Evolutionary conservation across 2,888 invertebrate species (phyloP), one percentile per base, ranked within the genome.

Genomic region (Erebia palarica): DNA sequence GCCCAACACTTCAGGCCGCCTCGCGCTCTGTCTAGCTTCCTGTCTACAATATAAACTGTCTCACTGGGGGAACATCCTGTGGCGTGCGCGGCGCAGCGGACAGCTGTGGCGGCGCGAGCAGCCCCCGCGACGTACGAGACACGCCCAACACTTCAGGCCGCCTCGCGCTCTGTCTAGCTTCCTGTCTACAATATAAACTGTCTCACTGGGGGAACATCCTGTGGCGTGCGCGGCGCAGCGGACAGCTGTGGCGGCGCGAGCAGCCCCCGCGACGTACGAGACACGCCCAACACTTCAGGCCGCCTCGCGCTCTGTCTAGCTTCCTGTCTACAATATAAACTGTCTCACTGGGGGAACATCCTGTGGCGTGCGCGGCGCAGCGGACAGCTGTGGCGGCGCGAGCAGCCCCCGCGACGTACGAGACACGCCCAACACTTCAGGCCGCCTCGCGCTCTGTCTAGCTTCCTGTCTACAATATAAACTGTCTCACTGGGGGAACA

Each of bases 21-120:
- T 82, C 81, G 85, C 85, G 80, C 78, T 77, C 65, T 84, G 83
- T 0, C 78, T 78, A 61, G 80, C 80, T 71, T 86, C 86, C 78
- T 86, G 85, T 69, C 84, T 86, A 58, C 11, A 14, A 58, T 5
- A 21, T 11, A 67, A 44, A 58, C 1, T 13, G 57, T 63, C 70
- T n/a, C 87, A 96, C 96, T 91, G 95, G 95, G 64, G 95, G 95
- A 75, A 95, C 93, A 81, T 95, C 96, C 78, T 95, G 95, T 42
- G 96, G 96, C 47, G 96, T 95, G 73, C 96, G 93, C 71, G 96
- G 95, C 74, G 95, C 95, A 70, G 88, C 78, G 67, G 82, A 70
- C 18, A 82, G 79, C 75, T 84, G 73, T 68, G 78, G 78, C 65
- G 76, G 90, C 82, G 79, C 91, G 82, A 79, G 92, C 94, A 76